Evolutionary conservation across 2,797 vertebrate genomes (phyloP).

Genomic region (Malacoraja senta): DNA sequence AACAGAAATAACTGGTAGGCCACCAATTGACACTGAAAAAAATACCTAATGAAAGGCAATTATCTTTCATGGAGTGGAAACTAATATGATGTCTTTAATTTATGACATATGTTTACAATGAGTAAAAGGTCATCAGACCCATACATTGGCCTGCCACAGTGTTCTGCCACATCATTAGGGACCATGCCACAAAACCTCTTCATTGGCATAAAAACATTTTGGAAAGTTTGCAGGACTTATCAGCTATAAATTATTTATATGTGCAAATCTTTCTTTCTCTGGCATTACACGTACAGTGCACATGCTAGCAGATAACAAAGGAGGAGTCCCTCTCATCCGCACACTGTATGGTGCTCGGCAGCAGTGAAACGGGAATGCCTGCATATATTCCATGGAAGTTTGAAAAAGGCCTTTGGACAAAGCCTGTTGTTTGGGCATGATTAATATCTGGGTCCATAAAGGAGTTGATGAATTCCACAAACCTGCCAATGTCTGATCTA

Average conservation of each 20-base stretch:
- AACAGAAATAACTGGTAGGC: neutral
- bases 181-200: neutral
- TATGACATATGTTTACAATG: neutral
- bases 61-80: neutral
- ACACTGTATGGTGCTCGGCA: neutral
- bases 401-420: neutral
- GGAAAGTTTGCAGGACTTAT: no score
- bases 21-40: neutral
- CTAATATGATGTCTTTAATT: neutral
- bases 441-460: neutral
- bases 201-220: no score
- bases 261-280: neutral
- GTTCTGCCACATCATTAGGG: no score
- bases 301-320: neutral
- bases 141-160: neutral
- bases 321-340: neutral
- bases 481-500: neutral
- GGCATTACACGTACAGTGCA: neutral
- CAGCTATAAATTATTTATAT: no score
- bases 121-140: neutral
- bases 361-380: neutral
- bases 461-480: neutral
- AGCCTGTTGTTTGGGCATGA: neutral
- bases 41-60: neutral
- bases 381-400: neutral